These are phyloP conservation scores for Linepithema humile DNA, from an alignment of 1,140 invertebrate species.

Conservation along the genomic window DNA sequence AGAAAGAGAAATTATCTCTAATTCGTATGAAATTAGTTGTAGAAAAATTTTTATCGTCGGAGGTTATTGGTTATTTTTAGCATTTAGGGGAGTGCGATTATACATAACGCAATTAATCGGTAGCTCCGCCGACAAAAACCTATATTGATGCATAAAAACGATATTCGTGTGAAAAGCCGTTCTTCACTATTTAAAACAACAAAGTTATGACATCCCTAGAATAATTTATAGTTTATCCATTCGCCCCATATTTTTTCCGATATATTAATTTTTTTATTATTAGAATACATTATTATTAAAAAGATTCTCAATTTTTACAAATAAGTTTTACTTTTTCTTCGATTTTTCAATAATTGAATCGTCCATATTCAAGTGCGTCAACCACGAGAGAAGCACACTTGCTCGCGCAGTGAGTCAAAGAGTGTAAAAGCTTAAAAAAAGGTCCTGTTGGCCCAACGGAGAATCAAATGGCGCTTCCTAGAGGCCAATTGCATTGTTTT, in stretches of 20 bases:
- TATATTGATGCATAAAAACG: neutral
- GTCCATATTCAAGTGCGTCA: no score
- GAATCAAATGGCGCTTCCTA: slow-evolving; percentile 70
- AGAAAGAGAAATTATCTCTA: neutral
- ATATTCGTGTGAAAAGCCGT: neutral
- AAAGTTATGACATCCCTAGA: neutral
- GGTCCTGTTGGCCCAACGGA: slow-evolving; percentile 46
- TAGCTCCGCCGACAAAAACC: neutral
- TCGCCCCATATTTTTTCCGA: neutral
- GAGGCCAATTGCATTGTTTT: slow-evolving; percentile 81
- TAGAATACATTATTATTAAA: neutral
- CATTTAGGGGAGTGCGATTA: slow-evolving; percentile 4
- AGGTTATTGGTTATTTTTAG: slow-evolving; percentile 22
- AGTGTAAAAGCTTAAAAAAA: slow-evolving; percentile 55
- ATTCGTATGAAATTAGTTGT: slow-evolving; percentile 3
- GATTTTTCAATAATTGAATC: neutral
- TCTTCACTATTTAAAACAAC: neutral
- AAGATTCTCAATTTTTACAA: no score
- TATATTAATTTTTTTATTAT: neutral
- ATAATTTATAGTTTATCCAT: neutral
- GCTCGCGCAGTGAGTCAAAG: neutral
- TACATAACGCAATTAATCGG: slow-evolving; percentile 31
- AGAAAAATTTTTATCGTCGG: neutral
- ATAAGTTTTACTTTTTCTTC: neutral
- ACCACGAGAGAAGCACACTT: no score